phyloP scores from a whole-genome alignment of 2,113 vertebrate genomes.

The Cryptomyrus ogoouensis region DNA sequence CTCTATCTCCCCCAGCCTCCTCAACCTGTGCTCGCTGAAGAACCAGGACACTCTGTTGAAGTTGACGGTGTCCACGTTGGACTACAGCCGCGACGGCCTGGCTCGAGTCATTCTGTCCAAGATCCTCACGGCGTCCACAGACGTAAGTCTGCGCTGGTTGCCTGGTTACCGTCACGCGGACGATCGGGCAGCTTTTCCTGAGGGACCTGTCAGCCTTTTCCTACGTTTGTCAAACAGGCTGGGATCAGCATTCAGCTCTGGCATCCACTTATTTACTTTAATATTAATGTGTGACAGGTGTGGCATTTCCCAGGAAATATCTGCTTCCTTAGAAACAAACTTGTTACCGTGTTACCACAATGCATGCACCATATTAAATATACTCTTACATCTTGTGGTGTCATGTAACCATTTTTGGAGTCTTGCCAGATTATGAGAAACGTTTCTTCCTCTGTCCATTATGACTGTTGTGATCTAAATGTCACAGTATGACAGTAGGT shows the following conservation, averaged over 20 bases:
- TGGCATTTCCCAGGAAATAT: background rate
- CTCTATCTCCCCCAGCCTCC: slow-evolving; percentile 64
- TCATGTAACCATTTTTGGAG: background rate
- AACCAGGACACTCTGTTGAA: slow-evolving; percentile 95
- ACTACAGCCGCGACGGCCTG: slow-evolving; percentile 93
- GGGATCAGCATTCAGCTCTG: background rate
- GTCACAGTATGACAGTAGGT: background rate
- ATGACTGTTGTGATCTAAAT: background rate
- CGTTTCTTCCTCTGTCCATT: background rate
- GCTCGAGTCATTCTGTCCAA: slow-evolving; percentile 95
- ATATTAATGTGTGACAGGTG: background rate
- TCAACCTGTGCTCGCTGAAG: slow-evolving; percentile 92
- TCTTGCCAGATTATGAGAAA: background rate
- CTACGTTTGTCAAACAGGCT: background rate
- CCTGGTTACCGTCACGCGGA: background rate
- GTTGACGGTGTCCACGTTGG: slow-evolving; percentile 88
- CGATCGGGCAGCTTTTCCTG: background rate
- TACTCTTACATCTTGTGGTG: background rate
- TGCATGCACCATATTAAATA: background rate
- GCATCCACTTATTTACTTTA: background rate
- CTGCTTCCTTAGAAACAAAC: background rate
- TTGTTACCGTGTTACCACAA: background rate
- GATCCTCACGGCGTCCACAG: slow-evolving; percentile 89
- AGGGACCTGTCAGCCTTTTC: background rate
- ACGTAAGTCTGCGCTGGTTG: slow-evolving; percentile 64